phyloP scores from a whole-genome alignment of 2,113 vertebrate genomes.

The Cyanoramphus novaezelandiae region DNA sequence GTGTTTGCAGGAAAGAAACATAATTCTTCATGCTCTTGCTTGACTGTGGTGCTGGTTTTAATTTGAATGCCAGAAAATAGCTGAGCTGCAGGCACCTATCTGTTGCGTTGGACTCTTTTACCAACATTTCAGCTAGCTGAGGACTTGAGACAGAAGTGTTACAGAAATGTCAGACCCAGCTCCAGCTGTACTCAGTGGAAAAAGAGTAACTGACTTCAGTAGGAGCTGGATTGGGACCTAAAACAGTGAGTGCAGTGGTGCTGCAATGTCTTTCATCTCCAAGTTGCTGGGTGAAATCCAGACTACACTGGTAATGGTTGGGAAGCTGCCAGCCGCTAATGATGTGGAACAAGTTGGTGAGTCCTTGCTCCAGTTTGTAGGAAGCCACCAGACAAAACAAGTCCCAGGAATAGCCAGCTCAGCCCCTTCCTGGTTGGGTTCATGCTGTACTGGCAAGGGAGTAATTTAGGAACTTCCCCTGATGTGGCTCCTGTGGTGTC shows the following conservation, averaged over 20 bases:
- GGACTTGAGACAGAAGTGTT: not conserved
- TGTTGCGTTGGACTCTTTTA: not conserved
- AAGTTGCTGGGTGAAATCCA: constrained; percentile 49
- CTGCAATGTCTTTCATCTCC: constrained; percentile 34
- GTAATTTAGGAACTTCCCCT: constrained; percentile 32
- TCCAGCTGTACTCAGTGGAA: constrained; percentile 31
- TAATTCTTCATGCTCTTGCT: not conserved
- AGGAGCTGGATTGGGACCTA: constrained; percentile 26
- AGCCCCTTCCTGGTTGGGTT: constrained; percentile 14
- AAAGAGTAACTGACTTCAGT: constrained; percentile 7
- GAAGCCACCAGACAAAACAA: constrained; percentile 70
- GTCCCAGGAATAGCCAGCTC: constrained; percentile 28
- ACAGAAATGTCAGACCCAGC: not conserved
- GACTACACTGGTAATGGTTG: constrained; percentile 48
- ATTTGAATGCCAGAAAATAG: constrained; percentile 11
- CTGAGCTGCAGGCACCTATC: not conserved
- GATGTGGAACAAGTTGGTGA: constrained; percentile 59
- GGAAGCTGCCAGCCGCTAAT: constrained; percentile 42
- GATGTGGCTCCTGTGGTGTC: constrained; percentile 51
- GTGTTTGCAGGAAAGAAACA: not conserved
- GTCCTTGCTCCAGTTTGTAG: constrained; percentile 36
- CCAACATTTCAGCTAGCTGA: not conserved
- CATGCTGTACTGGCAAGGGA: not conserved
- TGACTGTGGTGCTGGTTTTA: not conserved
- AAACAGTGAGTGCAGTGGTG: constrained; percentile 33